These are phyloP conservation scores for Trichonephila clavipes DNA, from an alignment of 1,140 invertebrate species.

Conservation along the genomic window DNA sequence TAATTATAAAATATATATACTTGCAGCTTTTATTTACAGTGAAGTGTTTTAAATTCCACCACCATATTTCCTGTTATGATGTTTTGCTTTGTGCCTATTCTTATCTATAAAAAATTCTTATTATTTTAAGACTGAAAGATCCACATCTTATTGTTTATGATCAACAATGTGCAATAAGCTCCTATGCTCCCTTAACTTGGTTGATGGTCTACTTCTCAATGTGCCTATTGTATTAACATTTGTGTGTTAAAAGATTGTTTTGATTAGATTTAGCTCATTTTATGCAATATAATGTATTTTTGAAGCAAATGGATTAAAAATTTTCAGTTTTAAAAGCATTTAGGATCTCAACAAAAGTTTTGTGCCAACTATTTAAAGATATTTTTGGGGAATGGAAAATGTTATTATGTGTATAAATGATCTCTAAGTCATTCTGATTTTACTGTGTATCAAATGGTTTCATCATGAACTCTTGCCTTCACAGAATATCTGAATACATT, in stretches of 20 bases:
- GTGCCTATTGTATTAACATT: background rate
- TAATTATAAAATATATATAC: background rate
- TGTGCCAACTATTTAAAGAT: slow-evolving; percentile 55
- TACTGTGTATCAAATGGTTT: background rate
- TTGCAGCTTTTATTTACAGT: too few species aligned
- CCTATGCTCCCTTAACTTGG: background rate
- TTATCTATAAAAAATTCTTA: background rate
- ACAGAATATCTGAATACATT: slow-evolving; percentile 17
- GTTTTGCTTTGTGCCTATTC: background rate
- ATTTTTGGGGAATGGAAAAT: background rate
- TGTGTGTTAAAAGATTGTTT: background rate
- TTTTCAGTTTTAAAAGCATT: background rate
- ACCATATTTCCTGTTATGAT: background rate
- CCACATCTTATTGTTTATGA: background rate
- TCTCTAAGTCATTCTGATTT: slow-evolving; percentile 53
- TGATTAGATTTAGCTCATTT: background rate
- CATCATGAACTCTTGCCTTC: background rate
- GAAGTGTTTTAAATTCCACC: background rate
- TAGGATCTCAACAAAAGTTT: background rate
- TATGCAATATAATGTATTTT: background rate
- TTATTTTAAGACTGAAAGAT: slow-evolving; percentile 9
- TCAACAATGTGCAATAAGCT: background rate
- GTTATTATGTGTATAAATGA: slow-evolving; percentile 41
- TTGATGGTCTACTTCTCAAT: background rate
- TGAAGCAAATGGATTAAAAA: background rate